A percentile compares a stretch with the other conserved stretches of the same genome.
These are phyloP conservation scores for Pseudopleuronectes americanus DNA, from an alignment of 2,797 vertebrate genomes.

Conservation along the genomic window DNA sequence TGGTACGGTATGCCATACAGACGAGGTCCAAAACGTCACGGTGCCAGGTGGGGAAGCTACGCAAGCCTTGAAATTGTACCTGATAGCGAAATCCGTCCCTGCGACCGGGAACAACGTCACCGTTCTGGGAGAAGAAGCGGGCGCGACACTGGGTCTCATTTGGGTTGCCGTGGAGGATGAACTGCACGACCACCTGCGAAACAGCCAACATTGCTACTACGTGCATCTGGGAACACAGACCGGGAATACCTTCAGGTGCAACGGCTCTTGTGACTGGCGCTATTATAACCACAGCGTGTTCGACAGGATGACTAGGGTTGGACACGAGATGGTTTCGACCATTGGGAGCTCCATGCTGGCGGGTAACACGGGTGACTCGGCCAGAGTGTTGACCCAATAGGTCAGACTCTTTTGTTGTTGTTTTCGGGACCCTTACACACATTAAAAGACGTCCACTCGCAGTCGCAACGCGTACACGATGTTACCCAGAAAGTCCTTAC, in stretches of 20 bases:
- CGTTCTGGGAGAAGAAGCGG: not conserved
- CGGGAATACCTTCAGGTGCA: constrained; percentile 10
- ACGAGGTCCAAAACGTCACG: not conserved
- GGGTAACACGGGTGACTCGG: constrained; percentile 1
- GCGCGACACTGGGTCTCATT: constrained; percentile 2
- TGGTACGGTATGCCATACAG: not conserved
- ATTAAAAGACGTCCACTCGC: too few relatives aligned
- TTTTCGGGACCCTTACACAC: too few relatives aligned
- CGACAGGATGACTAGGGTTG: not conserved
- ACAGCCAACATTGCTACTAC: not conserved
- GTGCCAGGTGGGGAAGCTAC: accelerated
- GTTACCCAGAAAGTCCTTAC: not conserved
- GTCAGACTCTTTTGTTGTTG: too few relatives aligned
- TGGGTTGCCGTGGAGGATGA: not conserved
- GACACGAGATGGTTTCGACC: not conserved
- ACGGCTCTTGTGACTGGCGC: constrained; percentile 1
- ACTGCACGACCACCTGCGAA: not conserved
- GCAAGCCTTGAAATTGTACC: not conserved
- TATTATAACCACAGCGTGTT: not conserved
- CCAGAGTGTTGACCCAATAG: not conserved
- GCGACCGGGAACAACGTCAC: not conserved
- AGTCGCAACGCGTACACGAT: not conserved
- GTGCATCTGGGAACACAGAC: not conserved
- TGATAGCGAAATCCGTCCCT: not conserved
- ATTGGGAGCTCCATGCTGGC: accelerated